Conservation (phyloP, 1,140 invertebrate genomes). For the Thrips palmi region DNA sequence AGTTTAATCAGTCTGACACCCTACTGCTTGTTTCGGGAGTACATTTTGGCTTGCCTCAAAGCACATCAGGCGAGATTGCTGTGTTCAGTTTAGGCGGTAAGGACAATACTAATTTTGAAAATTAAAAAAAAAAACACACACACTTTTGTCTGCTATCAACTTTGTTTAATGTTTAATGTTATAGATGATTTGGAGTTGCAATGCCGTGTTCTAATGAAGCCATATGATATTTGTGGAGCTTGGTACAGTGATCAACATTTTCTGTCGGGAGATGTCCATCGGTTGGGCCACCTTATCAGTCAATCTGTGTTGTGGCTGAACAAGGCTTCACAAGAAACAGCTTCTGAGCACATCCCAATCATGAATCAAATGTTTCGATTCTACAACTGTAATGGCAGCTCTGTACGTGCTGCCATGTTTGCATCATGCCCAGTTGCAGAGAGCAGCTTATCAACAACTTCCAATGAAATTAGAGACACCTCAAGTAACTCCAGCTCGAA, state of each 20-base stretch:
- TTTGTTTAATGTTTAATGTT: constrained; percentile 11
- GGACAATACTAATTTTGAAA: constrained; percentile 12
- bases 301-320: constrained; percentile 67
- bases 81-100: constrained; percentile 59
- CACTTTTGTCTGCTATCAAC: background rate
- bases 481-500: constrained; percentile 18
- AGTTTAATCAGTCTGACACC: constrained; percentile 72
- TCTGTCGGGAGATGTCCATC: constrained; percentile 60
- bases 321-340: constrained; percentile 61
- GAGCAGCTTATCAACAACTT: no score
- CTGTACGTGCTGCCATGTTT: constrained; percentile 53
- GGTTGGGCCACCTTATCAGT: constrained; percentile 61
- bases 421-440: no score
- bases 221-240: constrained; percentile 76
- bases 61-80: constrained; percentile 72
- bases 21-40: constrained; percentile 71
- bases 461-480: no score
- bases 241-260: constrained; percentile 75
- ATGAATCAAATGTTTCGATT: constrained; percentile 61
- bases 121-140: background rate
- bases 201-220: constrained; percentile 67
- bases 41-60: constrained; percentile 59
- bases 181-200: constrained; percentile 50
- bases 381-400: constrained; percentile 67
- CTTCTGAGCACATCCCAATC: constrained; percentile 64